These are phyloP conservation scores for Calameuta filiformis DNA, from an alignment of 2,888 invertebrate genomes.

Conservation along the genomic window DNA sequence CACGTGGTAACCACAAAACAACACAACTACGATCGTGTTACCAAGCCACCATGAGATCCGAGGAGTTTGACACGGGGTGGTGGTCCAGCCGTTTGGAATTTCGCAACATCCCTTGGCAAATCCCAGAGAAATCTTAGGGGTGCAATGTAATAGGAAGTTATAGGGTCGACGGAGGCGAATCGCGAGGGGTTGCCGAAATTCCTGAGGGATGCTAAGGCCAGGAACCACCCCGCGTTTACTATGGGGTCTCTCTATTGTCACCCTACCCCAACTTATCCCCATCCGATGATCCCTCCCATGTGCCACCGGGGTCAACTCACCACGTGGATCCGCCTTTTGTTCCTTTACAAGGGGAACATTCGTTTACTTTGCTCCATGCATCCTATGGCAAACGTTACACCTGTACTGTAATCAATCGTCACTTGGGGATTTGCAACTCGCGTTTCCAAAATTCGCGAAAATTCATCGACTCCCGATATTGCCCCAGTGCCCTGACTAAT, in stretches of 20 bases:
- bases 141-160: constrained; percentile 49
- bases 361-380: not conserved
- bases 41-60: constrained; percentile 48
- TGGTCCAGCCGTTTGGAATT: constrained; percentile 21
- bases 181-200: constrained; percentile 28
- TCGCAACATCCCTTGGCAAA: constrained; percentile 37
- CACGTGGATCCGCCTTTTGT: not conserved
- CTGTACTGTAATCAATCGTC: too few relatives aligned
- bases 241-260: not conserved
- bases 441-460: too few relatives aligned
- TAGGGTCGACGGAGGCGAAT: constrained; percentile 28
- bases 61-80: constrained; percentile 35
- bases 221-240: not conserved
- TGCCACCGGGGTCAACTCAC: not conserved
- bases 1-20: constrained; percentile 48
- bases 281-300: not conserved
- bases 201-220: constrained; percentile 18
- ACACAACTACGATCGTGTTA: constrained; percentile 51
- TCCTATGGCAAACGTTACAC: not conserved
- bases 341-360: not conserved
- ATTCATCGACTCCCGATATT: too few relatives aligned
- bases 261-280: not conserved
- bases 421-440: too few relatives aligned
- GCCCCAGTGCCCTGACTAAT: too few relatives aligned
- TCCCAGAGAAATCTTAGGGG: constrained; percentile 50